Percentiles rank a stretch among this genome's conserved stretches.
Evolutionary conservation across 2,888 invertebrate genomes (phyloP).

Genomic region (Trypoxylon attenuatum): DNA sequence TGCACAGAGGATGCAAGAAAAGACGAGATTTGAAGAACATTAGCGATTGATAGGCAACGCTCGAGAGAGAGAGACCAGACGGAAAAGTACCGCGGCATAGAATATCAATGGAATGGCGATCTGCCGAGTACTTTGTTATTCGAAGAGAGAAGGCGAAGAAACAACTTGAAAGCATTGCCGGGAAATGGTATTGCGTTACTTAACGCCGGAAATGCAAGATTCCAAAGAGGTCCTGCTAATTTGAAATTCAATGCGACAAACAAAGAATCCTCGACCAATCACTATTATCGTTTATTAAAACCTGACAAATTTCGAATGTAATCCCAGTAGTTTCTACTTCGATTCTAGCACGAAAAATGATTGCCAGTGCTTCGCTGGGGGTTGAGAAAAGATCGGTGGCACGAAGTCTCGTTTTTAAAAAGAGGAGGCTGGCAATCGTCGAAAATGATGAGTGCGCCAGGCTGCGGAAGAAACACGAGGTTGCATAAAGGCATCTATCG

Average conservation of each 20-base stretch:
- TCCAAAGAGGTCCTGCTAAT: not conserved
- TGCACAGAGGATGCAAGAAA: too few relatives aligned
- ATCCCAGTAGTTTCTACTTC: not conserved
- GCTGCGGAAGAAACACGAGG: constrained; percentile 32
- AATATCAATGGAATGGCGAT: not conserved
- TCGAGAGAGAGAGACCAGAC: not conserved
- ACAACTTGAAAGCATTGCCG: not conserved
- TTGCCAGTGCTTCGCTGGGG: not conserved
- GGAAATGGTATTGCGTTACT: not conserved
- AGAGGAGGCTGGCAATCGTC: too few relatives aligned
- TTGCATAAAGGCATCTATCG: constrained; percentile 48
- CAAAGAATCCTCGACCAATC: too few relatives aligned
- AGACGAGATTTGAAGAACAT: too few relatives aligned
- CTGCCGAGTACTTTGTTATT: not conserved
- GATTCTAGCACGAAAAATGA: not conserved
- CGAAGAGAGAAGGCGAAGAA: not conserved
- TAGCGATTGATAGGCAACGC: too few relatives aligned
- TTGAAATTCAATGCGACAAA: not conserved
- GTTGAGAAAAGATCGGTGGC: not conserved
- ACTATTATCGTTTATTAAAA: too few relatives aligned
- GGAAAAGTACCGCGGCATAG: not conserved
- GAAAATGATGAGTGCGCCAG: not conserved
- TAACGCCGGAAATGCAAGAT: not conserved
- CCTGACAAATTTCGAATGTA: too few relatives aligned
- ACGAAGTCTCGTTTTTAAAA: too few relatives aligned